Base-by-base conservation (phyloP, 1,140 invertebrate genomes). In the Lineus longissimus region DNA sequence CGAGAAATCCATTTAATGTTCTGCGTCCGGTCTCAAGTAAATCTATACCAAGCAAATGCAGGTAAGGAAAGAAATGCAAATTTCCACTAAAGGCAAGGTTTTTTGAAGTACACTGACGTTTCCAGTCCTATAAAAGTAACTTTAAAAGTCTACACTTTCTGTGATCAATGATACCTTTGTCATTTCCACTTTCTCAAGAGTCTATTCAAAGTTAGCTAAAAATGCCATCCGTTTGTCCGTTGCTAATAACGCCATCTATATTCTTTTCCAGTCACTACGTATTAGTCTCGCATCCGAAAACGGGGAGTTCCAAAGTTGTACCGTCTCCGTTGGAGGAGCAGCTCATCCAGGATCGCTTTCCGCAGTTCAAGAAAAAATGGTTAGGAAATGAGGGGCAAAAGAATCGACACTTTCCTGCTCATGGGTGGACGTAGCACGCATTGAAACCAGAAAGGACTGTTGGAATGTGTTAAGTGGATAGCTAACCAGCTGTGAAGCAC, bases 21-120 rank as follows among this genome's bases (percentile, higher is more conserved):
- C 29, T 75, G 29, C 63, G 76, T 40, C 73, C 73, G 23, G 58
- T 67, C 15, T 73, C 75, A 11, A 75, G 70, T 59, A 73, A 71
- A 61, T 78, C 75, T 41, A 78, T 78, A 57, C 76, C 76, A 15
- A 78, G 75, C 66, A 78, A 76, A 69, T 77, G 75, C 74, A 71
- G 66, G 76, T 78, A 65, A 64, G 71, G 69, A n/a, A n/a, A n/a
- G n/a, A n/a, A n/a, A n/a, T n/a, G n/a, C n/a, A n/a, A n/a, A n/a
- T n/a, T n/a, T n/a, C n/a, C n/a, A n/a, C n/a, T n/a, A n/a, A n/a
- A n/a, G n/a, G n/a, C n/a, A n/a, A n/a, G n/a, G n/a, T n/a, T n/a
- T n/a, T n/a, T n/a, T n/a, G n/a, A n/a, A n/a, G n/a, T n/a, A n/a
- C n/a, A n/a, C n/a, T n/a, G n/a, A n/a, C n/a, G n/a, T n/a, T n/a